A percentile compares a stretch with the other conserved stretches of the same genome.
These are phyloP conservation scores for Salminus brasiliensis DNA, from an alignment of 2,113 vertebrate genomes.

Conservation along the genomic window DNA sequence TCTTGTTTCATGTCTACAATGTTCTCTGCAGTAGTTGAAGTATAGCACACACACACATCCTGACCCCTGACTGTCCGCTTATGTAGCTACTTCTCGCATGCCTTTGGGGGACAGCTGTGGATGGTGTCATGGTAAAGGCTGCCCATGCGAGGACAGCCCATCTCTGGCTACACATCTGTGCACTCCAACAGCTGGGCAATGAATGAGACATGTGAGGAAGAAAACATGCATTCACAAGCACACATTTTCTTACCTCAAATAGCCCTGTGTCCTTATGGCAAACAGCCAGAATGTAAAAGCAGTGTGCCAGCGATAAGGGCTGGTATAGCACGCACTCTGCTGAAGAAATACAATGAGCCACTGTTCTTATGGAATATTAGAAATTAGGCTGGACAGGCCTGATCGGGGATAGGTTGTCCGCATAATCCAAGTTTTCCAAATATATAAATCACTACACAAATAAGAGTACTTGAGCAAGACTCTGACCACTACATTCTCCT, in stretches of 20 bases:
- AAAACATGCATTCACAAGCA: not conserved
- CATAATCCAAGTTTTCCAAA: not conserved
- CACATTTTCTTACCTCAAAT: not conserved
- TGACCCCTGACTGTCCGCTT: not conserved
- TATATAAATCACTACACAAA: too few relatives aligned
- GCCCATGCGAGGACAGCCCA: not conserved
- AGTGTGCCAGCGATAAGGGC: not conserved
- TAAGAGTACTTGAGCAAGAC: too few relatives aligned
- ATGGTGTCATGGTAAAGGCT: not conserved
- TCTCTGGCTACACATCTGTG: conserved; percentile 1
- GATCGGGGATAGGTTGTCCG: not conserved
- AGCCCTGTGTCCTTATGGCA: not conserved
- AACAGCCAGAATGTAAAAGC: too few relatives aligned
- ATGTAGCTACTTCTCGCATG: not conserved
- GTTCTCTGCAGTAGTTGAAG: conserved; percentile 45
- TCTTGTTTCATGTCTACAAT: not conserved
- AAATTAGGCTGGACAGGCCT: not conserved
- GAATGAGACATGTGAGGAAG: not conserved
- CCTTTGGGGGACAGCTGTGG: not conserved
- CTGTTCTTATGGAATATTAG: not conserved
- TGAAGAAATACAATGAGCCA: not conserved
- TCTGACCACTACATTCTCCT: too few relatives aligned
- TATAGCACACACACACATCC: not conserved
- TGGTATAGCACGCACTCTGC: not conserved
- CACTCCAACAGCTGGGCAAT: conserved; percentile 4